These are phyloP conservation scores for Battus philenor DNA, from an alignment of 1,140 invertebrate genomes.

Conservation along the genomic window DNA sequence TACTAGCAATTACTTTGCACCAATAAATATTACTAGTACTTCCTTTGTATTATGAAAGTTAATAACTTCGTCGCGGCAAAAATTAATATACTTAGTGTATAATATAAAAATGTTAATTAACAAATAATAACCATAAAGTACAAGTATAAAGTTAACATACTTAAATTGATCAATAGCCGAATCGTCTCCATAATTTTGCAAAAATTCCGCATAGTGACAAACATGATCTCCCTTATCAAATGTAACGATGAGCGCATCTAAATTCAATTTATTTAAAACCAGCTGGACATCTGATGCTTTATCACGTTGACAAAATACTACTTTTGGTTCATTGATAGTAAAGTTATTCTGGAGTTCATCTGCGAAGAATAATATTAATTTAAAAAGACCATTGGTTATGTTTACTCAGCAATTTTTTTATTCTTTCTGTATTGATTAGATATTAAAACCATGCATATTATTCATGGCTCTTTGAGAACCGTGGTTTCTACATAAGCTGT, in stretches of 20 bases:
- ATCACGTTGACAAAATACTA: conserved; percentile 32
- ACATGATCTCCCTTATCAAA: conserved; percentile 22
- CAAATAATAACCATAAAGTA: too few relatives aligned
- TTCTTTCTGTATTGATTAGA: too few relatives aligned
- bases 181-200: conserved; percentile 17
- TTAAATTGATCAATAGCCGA: conserved; percentile 18
- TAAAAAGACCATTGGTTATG: neutral
- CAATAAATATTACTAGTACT: too few relatives aligned
- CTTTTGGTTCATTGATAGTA: conserved; percentile 23
- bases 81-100: too few relatives aligned
- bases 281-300: conserved; percentile 22
- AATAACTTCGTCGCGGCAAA: too few relatives aligned
- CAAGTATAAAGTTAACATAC: conserved; percentile 25
- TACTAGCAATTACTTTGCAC: too few relatives aligned
- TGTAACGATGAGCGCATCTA: conserved; percentile 21
- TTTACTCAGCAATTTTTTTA: too few relatives aligned
- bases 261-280: conserved; percentile 19
- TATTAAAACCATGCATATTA: too few relatives aligned
- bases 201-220: conserved; percentile 19
- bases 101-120: too few relatives aligned
- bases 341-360: conserved; percentile 27
- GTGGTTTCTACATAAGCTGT: too few relatives aligned
- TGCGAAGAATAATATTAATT: conserved; percentile 19
- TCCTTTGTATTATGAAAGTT: too few relatives aligned
- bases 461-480: too few relatives aligned